phyloP scores from a whole-genome alignment of 2,113 vertebrate species.

The Limnothrissa miodon region DNA sequence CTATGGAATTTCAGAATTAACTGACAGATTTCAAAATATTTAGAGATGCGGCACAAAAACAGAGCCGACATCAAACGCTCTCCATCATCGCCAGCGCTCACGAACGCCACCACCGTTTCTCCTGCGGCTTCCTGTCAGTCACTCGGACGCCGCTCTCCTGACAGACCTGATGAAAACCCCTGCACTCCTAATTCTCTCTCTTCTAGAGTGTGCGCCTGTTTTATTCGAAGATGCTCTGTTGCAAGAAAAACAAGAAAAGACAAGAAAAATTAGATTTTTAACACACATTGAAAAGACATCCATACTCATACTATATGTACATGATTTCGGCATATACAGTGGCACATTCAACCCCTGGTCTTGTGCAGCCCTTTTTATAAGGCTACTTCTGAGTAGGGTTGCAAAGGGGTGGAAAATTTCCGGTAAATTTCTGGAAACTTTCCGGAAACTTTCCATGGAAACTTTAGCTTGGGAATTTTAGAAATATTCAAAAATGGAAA shows the following conservation, averaged over 20 bases:
- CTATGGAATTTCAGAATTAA: constrained; percentile 76
- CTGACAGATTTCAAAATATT: constrained; percentile 78
- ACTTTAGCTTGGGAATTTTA: too few relatives aligned
- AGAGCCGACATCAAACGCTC: constrained; percentile 65
- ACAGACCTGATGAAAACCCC: constrained; percentile 3
- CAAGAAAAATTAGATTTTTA: neutral
- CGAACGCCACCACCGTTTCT: constrained; percentile 29
- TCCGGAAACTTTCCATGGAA: too few relatives aligned
- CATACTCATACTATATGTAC: too few relatives aligned
- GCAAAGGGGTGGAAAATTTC: too few relatives aligned
- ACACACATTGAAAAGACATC: neutral
- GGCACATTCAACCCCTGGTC: neutral
- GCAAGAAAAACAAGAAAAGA: neutral
- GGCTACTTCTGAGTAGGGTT: too few relatives aligned
- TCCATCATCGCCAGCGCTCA: constrained; percentile 58
- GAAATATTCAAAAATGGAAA: too few relatives aligned
- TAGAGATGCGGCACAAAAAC: constrained; percentile 69
- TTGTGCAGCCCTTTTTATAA: too few relatives aligned
- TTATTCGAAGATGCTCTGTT: neutral
- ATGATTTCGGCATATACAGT: neutral
- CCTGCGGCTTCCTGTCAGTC: constrained; percentile 59
- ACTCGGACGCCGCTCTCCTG: constrained; percentile 20
- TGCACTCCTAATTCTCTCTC: neutral
- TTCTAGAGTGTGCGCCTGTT: neutral
- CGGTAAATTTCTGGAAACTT: too few relatives aligned